Evolutionary conservation across 2,888 invertebrate genomes (phyloP).

Genomic region (Cephus pygmeus): DNA sequence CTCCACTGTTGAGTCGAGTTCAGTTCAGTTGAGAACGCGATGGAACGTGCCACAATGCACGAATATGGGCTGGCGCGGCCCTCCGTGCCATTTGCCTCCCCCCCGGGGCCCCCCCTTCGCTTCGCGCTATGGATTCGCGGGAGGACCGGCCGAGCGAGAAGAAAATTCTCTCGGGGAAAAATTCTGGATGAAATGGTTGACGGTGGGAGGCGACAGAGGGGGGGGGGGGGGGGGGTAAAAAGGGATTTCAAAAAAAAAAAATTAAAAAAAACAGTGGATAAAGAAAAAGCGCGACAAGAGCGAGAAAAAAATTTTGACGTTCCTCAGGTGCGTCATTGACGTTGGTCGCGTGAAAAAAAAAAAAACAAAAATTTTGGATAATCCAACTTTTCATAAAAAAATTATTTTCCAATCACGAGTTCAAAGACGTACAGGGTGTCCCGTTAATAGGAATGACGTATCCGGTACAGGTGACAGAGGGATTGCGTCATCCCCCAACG

Average conservation of each 20-base stretch:
- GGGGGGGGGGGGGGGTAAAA: background rate
- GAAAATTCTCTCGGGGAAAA: conserved; percentile 58
- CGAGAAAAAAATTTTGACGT: background rate
- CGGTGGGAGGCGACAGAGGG: conserved; percentile 17
- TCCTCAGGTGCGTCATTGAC: background rate
- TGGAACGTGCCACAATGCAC: conserved; percentile 66
- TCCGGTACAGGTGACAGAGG: background rate
- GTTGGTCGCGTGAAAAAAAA: no score
- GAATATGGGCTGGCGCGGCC: conserved; percentile 59
- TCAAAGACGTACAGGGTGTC: no score
- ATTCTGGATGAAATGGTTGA: conserved; percentile 35
- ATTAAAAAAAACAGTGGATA: conserved; percentile 19
- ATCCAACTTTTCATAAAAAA: no score
- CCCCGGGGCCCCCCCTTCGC: conserved; percentile 8
- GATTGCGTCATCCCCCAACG: no score
- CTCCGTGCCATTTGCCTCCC: conserved; percentile 14
- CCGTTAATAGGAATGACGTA: no score
- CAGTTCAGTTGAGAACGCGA: conserved; percentile 65
- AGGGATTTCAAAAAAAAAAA: no score
- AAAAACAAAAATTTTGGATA: no score
- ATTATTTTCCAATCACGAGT: no score
- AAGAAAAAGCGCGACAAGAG: conserved; percentile 16
- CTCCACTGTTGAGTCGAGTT: conserved; percentile 57
- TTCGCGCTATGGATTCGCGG: conserved; percentile 23
- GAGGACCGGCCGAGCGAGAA: conserved; percentile 42